These are phyloP conservation scores for Spodoptera frugiperda DNA, from an alignment of 1,140 invertebrate genomes.

Conservation along the genomic window DNA sequence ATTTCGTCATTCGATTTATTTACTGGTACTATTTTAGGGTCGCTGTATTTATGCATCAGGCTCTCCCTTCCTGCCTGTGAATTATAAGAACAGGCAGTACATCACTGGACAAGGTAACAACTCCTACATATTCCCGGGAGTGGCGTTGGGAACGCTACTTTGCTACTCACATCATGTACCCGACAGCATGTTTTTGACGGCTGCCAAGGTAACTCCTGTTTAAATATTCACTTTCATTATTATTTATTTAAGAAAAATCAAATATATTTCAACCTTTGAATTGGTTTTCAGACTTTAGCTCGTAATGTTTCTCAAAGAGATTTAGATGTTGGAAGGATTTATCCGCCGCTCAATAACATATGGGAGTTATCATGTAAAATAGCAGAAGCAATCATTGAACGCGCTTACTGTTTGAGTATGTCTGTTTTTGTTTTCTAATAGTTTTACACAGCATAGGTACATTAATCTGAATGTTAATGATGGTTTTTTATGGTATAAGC, in stretches of 20 bases:
- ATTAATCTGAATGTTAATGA: no score
- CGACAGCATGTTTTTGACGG: constrained; percentile 95
- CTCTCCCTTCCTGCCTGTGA: constrained; percentile 94
- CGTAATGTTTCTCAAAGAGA: constrained; percentile 93
- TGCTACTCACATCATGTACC: constrained; percentile 93
- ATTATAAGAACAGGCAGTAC: constrained; percentile 91
- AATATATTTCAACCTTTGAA: constrained; percentile 79
- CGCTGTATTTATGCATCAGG: constrained; percentile 95
- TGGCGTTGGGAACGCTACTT: constrained; percentile 94
- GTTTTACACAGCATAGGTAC: no score
- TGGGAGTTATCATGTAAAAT: constrained; percentile 95
- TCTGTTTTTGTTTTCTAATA: neutral
- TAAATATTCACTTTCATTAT: no score
- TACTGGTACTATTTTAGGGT: constrained; percentile 86
- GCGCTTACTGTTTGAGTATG: constrained; percentile 92
- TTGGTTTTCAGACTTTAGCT: constrained; percentile 89
- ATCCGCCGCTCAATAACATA: constrained; percentile 95
- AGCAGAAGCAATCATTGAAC: constrained; percentile 92
- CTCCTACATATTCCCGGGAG: constrained; percentile 97
- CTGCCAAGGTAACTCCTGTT: constrained; percentile 93
- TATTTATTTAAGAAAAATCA: no score
- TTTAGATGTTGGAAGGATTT: constrained; percentile 94
- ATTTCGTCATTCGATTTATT: no score
- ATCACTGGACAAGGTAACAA: constrained; percentile 97
- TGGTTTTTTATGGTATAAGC: no score